Evolutionary conservation across 2,888 invertebrate species (phyloP), one percentile per base, ranked within the genome.

Genomic region (Sthenelais limicola): DNA sequence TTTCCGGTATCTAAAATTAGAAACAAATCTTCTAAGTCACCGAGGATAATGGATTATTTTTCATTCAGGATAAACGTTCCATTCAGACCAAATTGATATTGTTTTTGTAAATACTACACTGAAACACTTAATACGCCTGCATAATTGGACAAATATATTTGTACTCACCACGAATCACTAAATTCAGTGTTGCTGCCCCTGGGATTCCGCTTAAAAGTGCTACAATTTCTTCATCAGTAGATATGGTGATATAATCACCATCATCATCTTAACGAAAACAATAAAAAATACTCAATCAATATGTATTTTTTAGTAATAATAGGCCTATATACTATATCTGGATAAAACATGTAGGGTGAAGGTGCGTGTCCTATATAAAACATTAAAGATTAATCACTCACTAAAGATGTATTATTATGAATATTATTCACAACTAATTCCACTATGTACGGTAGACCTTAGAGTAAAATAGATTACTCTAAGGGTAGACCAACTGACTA

Each of bases 191-290:
- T 35, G 35, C 62, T 15, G 26, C 62, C 43, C 21, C 26, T 5
- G 62, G 62, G 9, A 62, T n/a, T 1, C 38, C 21, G 5, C 62
- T 28, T 3, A 38, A 43, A 3, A 43, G 21, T 1, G 43, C 18
- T 9, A 62, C 35, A 4, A 38, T 24, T 3, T 62, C 62, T 3
- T 62, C 62, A 3, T 38, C 62, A 24, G 9, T 38, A 12, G 38
- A 9, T 24, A 43, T 28, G 5, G 26, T 26, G 15, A 62, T 21
- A 2, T 21, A 7, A 15, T 35, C 62, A 1, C 62, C 62, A 3
- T 18, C 38, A 21, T 35, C 7, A 38, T 62, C 62, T 62, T n/a
- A n/a, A n/a, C n/a, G 26, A n/a, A 51, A 51, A 51, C n/a, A 51
- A 51, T 12, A n/a, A 24, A 5, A 51, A n/a, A 51, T 12, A 51